Evolutionary conservation across 1,140 invertebrate species (phyloP), one percentile per base, ranked within the genome.

Genomic region (Oreohelix idahoensis): DNA sequence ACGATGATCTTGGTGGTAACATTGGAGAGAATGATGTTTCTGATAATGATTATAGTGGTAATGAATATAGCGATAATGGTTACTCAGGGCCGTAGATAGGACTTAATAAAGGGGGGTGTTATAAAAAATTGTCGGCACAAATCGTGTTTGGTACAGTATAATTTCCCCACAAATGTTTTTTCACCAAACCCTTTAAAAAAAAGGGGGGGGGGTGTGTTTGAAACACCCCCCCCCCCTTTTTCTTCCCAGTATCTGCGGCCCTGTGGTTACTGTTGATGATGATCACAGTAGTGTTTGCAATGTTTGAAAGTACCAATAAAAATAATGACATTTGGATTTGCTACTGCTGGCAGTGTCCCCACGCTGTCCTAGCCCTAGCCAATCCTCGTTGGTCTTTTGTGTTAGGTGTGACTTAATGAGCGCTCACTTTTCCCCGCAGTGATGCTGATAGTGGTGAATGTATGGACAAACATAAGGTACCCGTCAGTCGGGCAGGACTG

Each of bases 401-500:
- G 53, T 58, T 58, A 2, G 23, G 5, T 58, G 15, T 58, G 17
- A 20, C 13, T n/a, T 32, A 76, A 23, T 77, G n/a, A 77, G 13
- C 36, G 8, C 26, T 58, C 23, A 20, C 63, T 32, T 32, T 58
- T 23, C 10, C 39, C 35, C 4, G 26, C 20, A 26, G 53, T 5
- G 42, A 13, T 70, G 0, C 29, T 1, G n/a, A 0, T 35, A 0
- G 20, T 11, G 15, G 29, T 0, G n/a, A 13, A 35, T 36, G 17
- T 29, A 11, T 29, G 15, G n/a, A 53, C 32, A 42, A 73, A 20
- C 58, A 87, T 63, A 91, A 88, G 38, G 91, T 94, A 81, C 92
- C 93, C 0, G 89, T 94, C 15, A 93, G 94, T 70, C 89, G 91
- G 45, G 92, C 93, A n/a, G 93, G 93, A 15, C 92, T 94, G 73